These are phyloP conservation scores for pig (Sus scrofa) DNA, from an alignment of 2,113 vertebrate species.

Conservation along the genomic window T2T-Sscrofa CM000829.6:57459501-57460000, in stretches of 20 bases:
- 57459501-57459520: background rate
- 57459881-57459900: background rate
- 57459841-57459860: background rate
- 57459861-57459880: background rate
- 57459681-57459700: background rate
- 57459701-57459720: background rate
- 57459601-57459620: background rate
- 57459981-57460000: background rate
- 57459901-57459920: background rate
- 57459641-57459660: background rate
- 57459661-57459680: background rate
- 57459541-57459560: background rate
- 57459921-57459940: background rate
- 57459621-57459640: background rate
- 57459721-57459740: background rate
- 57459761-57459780: background rate
- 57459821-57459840: background rate
- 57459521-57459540: background rate
- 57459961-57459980: background rate
- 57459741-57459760: background rate
- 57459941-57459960: background rate
- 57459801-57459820: background rate
- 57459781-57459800: background rate
- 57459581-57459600: background rate
- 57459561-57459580: background rate